phyloP scores from a whole-genome alignment of 2,888 invertebrate species.

The Pilophorus perplexus region DNA sequence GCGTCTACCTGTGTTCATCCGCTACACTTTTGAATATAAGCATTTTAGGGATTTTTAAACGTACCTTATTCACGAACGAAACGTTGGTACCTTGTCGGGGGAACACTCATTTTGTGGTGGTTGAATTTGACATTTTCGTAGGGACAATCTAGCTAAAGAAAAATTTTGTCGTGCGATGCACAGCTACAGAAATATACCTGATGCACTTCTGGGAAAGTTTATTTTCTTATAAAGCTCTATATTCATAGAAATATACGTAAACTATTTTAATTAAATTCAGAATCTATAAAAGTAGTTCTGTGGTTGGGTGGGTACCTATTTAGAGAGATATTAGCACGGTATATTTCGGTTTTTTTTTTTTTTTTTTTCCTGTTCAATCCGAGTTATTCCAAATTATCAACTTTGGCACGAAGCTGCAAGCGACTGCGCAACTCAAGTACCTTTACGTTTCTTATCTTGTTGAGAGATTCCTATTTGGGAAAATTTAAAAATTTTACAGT shows the following conservation, averaged over 20 bases:
- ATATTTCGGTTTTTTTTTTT: too few species aligned
- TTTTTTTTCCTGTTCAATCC: not conserved
- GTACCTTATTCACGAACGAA: not conserved
- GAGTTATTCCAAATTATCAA: not conserved
- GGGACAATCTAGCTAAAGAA: slow-evolving; percentile 8
- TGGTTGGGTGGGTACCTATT: slow-evolving; percentile 16
- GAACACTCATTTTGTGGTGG: slow-evolving; percentile 7
- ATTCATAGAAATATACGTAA: slow-evolving; percentile 12
- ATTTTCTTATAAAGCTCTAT: slow-evolving; percentile 37
- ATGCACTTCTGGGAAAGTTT: slow-evolving; percentile 32
- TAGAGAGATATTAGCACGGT: not conserved
- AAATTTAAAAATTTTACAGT: not conserved
- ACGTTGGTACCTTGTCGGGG: not conserved
- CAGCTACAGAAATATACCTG: not conserved
- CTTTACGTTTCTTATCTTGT: not conserved
- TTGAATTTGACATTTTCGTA: not conserved
- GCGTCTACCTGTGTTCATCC: too few species aligned
- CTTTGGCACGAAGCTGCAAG: not conserved
- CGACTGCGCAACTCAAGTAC: not conserved
- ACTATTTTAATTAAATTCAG: slow-evolving; percentile 21
- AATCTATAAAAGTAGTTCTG: not conserved
- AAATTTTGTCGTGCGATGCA: not conserved
- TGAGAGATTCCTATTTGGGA: not conserved
- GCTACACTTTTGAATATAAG: too few species aligned
- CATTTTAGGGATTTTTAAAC: too few species aligned